Conservation (phyloP, 1,140 invertebrate species). For the Drosophila takahashii region DNA sequence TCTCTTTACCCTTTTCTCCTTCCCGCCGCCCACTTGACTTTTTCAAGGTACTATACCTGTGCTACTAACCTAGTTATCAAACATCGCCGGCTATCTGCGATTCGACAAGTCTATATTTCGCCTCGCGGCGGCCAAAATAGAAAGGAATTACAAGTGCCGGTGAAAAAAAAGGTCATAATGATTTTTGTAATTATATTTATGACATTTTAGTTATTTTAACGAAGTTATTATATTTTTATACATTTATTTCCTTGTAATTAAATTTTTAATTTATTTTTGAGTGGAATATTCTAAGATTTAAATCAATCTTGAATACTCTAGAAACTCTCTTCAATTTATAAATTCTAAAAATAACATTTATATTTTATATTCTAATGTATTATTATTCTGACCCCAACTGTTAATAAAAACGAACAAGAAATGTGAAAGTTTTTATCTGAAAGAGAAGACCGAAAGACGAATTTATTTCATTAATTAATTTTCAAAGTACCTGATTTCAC, state of each 20-base stretch:
- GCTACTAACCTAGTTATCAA: conserved; percentile 66
- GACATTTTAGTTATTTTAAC: too few species aligned
- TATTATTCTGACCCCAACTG: neutral
- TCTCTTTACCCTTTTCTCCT: conserved; percentile 8
- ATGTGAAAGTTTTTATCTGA: conserved; percentile 70
- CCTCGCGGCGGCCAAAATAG: conserved; percentile 39
- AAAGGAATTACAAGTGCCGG: conserved; percentile 39
- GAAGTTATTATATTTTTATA: too few species aligned
- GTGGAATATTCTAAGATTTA: too few species aligned
- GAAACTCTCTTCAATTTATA: too few species aligned
- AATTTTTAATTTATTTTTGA: too few species aligned
- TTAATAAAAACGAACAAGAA: conserved; percentile 18
- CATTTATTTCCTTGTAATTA: too few species aligned
- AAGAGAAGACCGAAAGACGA: conserved; percentile 22
- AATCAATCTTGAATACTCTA: too few species aligned
- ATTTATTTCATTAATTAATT: conserved; percentile 29
- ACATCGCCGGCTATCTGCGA: conserved; percentile 21
- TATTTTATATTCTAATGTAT: too few species aligned
- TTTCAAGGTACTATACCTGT: conserved; percentile 54
- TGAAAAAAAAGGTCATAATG: neutral
- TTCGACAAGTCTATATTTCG: conserved; percentile 26
- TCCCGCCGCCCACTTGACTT: conserved; percentile 14
- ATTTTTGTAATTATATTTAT: too few species aligned
- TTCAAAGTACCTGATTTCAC: conserved; percentile 26
- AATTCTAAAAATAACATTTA: too few species aligned